Evolutionary conservation across 2,797 vertebrate genomes (phyloP).

Genomic region (Morus bassanus): DNA sequence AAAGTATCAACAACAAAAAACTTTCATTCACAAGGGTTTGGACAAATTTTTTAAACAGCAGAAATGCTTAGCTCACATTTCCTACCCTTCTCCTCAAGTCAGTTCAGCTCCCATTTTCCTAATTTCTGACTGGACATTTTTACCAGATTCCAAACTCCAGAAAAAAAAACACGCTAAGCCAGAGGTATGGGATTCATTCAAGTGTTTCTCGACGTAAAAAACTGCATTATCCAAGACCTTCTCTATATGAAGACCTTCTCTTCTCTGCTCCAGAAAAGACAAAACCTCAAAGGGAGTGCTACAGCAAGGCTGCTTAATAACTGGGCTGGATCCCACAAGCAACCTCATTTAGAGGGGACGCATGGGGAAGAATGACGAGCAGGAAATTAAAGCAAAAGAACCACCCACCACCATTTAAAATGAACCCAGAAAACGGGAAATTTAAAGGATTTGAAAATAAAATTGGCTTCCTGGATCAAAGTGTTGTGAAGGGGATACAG

Average conservation of each 20-base stretch:
- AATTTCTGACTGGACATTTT: neutral
- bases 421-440: slow-evolving; percentile 36
- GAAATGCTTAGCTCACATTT: neutral
- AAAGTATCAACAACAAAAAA: neutral
- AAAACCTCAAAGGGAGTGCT: neutral
- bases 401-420: slow-evolving; percentile 1
- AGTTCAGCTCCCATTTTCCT: neutral
- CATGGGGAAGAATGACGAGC: neutral
- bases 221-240: neutral
- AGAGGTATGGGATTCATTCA: neutral
- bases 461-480: slow-evolving; percentile 47
- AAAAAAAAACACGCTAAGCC: neutral
- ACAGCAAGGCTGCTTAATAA: neutral
- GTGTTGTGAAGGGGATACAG: neutral
- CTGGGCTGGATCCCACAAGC: neutral
- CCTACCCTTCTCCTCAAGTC: neutral
- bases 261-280: neutral
- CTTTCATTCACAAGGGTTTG: neutral
- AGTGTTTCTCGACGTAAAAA: neutral
- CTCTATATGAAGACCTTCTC: neutral
- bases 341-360: neutral
- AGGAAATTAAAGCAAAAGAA: slow-evolving; percentile 53
- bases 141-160: neutral
- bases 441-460: slow-evolving; percentile 44
- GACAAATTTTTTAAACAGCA: neutral